These are phyloP conservation scores for Microctenopoma stevenorrisi DNA, from an alignment of 2,797 vertebrate genomes.

Conservation along the genomic window DNA sequence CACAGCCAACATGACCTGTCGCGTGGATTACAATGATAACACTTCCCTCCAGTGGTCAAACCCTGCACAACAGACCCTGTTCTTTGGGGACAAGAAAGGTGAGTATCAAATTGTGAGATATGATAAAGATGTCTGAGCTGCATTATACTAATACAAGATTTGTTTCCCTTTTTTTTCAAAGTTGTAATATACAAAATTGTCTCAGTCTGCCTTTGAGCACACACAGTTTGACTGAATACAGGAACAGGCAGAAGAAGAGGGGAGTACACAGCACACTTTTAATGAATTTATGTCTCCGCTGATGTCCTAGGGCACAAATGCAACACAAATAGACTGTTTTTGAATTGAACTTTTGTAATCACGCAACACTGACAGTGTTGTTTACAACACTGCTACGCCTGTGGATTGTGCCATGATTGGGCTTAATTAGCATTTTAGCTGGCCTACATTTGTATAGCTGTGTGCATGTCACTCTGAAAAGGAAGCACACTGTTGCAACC, in stretches of 20 bases:
- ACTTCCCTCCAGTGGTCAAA: constrained; percentile 99
- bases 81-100: constrained; percentile 99
- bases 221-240: constrained; percentile 38
- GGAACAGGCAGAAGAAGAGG: constrained; percentile 20
- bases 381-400: constrained; percentile 69
- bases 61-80: constrained; percentile 99
- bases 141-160: constrained; percentile 44
- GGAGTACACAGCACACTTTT: constrained; percentile 59
- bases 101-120: constrained; percentile 68
- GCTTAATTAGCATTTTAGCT: constrained; percentile 75
- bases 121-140: constrained; percentile 54
- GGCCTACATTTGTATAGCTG: constrained; percentile 71
- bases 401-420: constrained; percentile 73
- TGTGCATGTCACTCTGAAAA: constrained; percentile 62
- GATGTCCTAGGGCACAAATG: constrained; percentile 57
- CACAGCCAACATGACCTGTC: constrained; percentile 97
- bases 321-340: constrained; percentile 59
- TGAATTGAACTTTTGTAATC: constrained; percentile 67
- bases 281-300: constrained; percentile 53
- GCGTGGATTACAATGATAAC: constrained; percentile 99
- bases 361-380: constrained; percentile 63
- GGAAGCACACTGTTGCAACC: constrained; percentile 68
- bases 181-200: constrained; percentile 37
- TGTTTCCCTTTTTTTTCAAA: constrained; percentile 45
- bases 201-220: constrained; percentile 25